Conservation (phyloP, 2,888 invertebrate species). For the Himalopsyche tibetana region DNA sequence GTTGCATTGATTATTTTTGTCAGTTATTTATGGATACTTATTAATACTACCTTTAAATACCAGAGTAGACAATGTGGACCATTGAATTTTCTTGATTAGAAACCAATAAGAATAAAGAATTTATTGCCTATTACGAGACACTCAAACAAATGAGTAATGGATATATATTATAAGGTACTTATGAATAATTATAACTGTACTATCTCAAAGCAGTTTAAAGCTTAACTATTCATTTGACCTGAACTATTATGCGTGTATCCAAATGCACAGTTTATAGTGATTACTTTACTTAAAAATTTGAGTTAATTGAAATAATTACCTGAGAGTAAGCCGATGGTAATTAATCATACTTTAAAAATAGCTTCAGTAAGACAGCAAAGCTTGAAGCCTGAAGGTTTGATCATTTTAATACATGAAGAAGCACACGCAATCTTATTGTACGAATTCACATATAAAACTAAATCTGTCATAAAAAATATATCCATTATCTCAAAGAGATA, state of each 20-base stretch:
- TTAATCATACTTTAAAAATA: slow-evolving; percentile 61
- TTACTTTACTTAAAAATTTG: slow-evolving; percentile 39
- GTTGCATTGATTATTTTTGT: not conserved
- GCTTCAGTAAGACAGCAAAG: slow-evolving; percentile 35
- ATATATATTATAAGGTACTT: not conserved
- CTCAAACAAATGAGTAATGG: not conserved
- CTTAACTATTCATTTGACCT: not conserved
- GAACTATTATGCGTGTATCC: not conserved
- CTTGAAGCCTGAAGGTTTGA: slow-evolving; percentile 22
- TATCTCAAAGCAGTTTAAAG: slow-evolving; percentile 17
- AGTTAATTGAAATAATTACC: slow-evolving; percentile 64
- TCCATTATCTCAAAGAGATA: too few species aligned
- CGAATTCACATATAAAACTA: not conserved
- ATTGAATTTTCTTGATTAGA: slow-evolving; percentile 51
- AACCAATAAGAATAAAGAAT: slow-evolving; percentile 46
- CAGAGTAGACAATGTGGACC: not conserved
- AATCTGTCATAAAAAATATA: too few species aligned
- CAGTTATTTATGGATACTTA: slow-evolving; percentile 33
- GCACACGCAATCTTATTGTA: slow-evolving; percentile 45
- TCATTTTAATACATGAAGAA: slow-evolving; percentile 46
- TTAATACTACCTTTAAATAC: slow-evolving; percentile 44
- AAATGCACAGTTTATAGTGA: slow-evolving; percentile 14
- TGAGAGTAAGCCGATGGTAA: slow-evolving; percentile 59
- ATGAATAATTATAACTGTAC: slow-evolving; percentile 17
- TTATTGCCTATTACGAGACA: slow-evolving; percentile 6